A percentile compares a stretch with the other conserved stretches of the same genome.
Evolutionary conservation across 2,113 vertebrate species (phyloP).

Genomic region (Leptobrachium leishanense): DNA sequence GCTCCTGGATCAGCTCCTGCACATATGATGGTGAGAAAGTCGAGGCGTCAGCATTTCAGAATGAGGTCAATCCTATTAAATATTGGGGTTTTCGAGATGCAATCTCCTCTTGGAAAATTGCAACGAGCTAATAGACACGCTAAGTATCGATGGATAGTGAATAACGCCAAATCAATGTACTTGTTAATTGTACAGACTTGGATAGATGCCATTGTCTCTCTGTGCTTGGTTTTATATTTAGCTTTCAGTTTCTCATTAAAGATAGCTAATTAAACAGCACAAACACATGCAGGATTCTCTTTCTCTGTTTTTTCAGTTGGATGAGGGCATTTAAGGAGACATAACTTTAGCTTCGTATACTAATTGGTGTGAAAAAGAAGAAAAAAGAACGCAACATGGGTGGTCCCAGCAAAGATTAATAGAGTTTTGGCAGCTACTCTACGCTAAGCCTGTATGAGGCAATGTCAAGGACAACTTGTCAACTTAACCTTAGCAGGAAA

Average conservation of each 20-base stretch:
- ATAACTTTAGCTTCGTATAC: conserved; percentile 29
- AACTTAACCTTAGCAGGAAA: conserved; percentile 11
- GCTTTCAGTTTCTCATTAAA: conserved; percentile 27
- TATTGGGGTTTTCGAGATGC: too few relatives aligned
- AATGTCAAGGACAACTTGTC: conserved; percentile 44
- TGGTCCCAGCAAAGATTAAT: conserved; percentile 54
- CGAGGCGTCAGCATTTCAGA: too few relatives aligned
- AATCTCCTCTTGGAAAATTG: too few relatives aligned
- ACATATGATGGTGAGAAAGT: too few relatives aligned
- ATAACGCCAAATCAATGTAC: conserved; percentile 36
- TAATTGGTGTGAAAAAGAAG: conserved; percentile 25
- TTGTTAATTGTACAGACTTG: conserved; percentile 60
- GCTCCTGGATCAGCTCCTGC: too few relatives aligned
- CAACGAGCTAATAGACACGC: too few relatives aligned
- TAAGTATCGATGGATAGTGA: too few relatives aligned
- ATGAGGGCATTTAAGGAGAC: conserved; percentile 45
- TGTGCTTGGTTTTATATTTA: conserved; percentile 55
- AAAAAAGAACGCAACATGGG: conserved; percentile 37
- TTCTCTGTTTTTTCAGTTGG: conserved; percentile 1
- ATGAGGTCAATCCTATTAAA: too few relatives aligned
- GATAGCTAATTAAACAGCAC: conserved; percentile 41
- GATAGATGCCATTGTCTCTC: conserved; percentile 54
- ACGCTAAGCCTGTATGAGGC: conserved; percentile 19
- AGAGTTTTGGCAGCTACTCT: conserved; percentile 19
- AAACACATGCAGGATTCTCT: conserved; percentile 28